phyloP scores from a whole-genome alignment of 2,888 invertebrate genomes.

The Agrochola litura region DNA sequence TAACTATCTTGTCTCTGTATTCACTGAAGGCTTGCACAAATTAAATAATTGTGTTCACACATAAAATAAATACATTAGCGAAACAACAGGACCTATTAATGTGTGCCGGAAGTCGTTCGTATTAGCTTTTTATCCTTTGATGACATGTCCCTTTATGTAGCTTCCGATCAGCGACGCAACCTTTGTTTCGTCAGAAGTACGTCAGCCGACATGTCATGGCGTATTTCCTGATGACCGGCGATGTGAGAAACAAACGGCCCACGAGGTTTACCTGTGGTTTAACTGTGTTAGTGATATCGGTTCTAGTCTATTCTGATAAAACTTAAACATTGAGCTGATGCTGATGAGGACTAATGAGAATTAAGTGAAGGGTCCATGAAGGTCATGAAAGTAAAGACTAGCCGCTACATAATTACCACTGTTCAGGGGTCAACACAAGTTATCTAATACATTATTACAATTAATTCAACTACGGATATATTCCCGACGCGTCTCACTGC shows the following conservation, averaged over 20 bases:
- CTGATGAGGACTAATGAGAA: not conserved
- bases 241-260: not conserved
- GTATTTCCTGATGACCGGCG: not conserved
- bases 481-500: constrained; percentile 31
- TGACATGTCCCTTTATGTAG: not conserved
- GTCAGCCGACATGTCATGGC: not conserved
- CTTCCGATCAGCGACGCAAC: not conserved
- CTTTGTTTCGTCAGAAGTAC: not conserved
- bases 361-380: not conserved
- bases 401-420: not conserved
- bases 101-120: not conserved
- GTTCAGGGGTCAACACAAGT: not conserved
- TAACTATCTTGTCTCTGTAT: too few species aligned
- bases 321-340: not conserved
- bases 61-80: not conserved
- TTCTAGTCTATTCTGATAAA: not conserved
- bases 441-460: constrained; percentile 18
- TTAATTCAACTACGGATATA: constrained; percentile 40
- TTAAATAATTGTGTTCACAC: not conserved
- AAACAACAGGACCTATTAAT: not conserved
- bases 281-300: not conserved
- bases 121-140: not conserved
- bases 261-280: not conserved
- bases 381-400: not conserved
- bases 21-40: too few species aligned